These are phyloP conservation scores for Lamprologus ornatipinnis DNA, from an alignment of 2,113 vertebrate genomes.

Conservation along the genomic window DNA sequence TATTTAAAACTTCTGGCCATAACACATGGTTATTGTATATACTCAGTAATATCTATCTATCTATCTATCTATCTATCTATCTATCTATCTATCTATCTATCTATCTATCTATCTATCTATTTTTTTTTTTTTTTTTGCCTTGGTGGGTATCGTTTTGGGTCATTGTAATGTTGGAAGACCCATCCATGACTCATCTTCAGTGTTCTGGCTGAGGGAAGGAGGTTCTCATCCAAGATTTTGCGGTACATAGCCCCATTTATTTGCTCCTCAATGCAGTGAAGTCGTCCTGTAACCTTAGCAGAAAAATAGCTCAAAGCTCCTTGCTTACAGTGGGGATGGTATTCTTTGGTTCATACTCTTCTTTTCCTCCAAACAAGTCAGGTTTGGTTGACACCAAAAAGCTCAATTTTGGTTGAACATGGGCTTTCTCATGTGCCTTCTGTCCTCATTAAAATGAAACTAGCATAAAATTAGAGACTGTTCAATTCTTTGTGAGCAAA, in stretches of 20 bases:
- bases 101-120: too few species aligned
- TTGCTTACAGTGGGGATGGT: neutral
- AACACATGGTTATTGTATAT: neutral
- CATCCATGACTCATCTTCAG: neutral
- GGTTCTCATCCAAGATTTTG: neutral
- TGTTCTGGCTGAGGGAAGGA: neutral
- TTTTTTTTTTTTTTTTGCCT: neutral
- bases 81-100: rapidly evolving
- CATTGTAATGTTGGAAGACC: neutral
- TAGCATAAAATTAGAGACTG: neutral
- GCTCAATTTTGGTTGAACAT: neutral
- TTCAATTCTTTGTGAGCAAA: neutral
- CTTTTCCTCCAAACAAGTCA: neutral
- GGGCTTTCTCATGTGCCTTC: neutral
- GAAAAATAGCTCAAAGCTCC: neutral
- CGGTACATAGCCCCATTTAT: neutral
- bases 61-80: too few species aligned
- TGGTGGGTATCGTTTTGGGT: neutral
- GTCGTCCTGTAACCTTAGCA: neutral
- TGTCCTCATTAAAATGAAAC: neutral
- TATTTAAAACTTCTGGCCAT: neutral
- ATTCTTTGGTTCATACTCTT: neutral
- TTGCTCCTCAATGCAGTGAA: neutral
- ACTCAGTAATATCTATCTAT: neutral
- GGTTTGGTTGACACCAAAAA: neutral